Evolutionary conservation across 2,888 invertebrate species (phyloP).

Genomic region (Psylliodes chrysocephalus): DNA sequence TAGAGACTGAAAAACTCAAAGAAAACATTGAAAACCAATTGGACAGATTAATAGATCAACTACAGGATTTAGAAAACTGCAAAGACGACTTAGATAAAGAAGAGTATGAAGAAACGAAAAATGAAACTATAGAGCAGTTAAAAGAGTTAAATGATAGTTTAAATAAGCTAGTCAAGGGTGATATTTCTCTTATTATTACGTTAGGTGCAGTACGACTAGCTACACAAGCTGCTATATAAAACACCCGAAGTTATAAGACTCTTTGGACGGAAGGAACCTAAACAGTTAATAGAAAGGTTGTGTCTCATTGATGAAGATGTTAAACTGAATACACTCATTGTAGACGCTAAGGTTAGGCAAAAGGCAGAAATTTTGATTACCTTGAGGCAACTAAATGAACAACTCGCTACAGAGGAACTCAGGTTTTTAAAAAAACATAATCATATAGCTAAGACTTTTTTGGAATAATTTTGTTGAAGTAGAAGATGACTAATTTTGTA

Average conservation of each 20-base stretch:
- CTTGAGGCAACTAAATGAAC: conserved; percentile 67
- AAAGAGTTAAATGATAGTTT: conserved; percentile 75
- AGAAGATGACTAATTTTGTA: conserved; percentile 52
- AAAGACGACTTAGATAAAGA: conserved; percentile 71
- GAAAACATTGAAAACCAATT: conserved; percentile 75
- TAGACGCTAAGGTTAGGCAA: conserved; percentile 66
- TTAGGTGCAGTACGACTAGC: conserved; percentile 75
- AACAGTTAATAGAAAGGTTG: conserved; percentile 71
- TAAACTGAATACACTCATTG: conserved; percentile 70
- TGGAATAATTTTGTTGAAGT: conserved; percentile 64
- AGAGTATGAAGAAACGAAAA: conserved; percentile 76
- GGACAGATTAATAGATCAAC: conserved; percentile 74
- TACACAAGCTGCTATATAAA: conserved; percentile 78
- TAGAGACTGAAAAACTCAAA: conserved; percentile 72
- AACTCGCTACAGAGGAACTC: conserved; percentile 64
- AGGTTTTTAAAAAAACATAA: conserved; percentile 66
- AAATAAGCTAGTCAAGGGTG: conserved; percentile 72
- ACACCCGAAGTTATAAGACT: conserved; percentile 79
- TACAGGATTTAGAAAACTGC: conserved; percentile 76
- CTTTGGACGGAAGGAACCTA: conserved; percentile 77
- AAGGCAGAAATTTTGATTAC: conserved; percentile 68
- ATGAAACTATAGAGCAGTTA: conserved; percentile 77
- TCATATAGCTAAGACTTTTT: conserved; percentile 59
- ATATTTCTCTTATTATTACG: conserved; percentile 74
- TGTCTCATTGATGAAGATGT: conserved; percentile 70